Conservation (phyloP, 2,888 invertebrate genomes). For the Mesoligia furuncula region DNA sequence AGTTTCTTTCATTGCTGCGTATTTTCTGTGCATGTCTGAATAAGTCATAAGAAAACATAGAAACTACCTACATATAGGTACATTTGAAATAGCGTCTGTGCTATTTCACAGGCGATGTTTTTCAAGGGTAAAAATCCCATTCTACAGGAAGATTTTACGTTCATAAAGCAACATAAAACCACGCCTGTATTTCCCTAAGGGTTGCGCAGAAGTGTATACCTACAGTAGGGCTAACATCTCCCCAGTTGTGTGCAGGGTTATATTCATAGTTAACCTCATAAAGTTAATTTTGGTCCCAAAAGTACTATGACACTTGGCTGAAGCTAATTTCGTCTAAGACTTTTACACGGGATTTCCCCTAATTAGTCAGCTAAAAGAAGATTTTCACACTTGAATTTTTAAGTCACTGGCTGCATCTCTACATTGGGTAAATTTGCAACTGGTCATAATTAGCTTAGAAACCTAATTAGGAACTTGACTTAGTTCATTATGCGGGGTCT, state of each 20-base stretch:
- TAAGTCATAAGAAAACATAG: slow-evolving; percentile 1
- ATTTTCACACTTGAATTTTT: slow-evolving; percentile 21
- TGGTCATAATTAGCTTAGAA: slow-evolving; percentile 55
- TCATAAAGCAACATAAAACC: background rate
- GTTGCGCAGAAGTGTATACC: background rate
- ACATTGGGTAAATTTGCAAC: slow-evolving; percentile 33
- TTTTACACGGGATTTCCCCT: background rate
- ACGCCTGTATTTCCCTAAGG: background rate
- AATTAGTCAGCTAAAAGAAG: slow-evolving; percentile 14
- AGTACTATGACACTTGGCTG: background rate
- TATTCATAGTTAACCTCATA: background rate
- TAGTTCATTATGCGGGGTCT: slow-evolving; percentile 38
- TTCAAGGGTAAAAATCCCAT: background rate
- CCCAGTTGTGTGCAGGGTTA: background rate
- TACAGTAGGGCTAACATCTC: background rate
- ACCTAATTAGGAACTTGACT: slow-evolving; percentile 49
- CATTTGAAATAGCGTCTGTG: background rate
- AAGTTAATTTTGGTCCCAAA: background rate
- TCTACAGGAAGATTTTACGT: background rate
- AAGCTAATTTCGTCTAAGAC: background rate
- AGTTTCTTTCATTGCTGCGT: slow-evolving; percentile 43
- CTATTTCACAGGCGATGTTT: background rate
- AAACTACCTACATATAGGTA: background rate
- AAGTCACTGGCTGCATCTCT: slow-evolving; percentile 8
- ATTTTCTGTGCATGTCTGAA: slow-evolving; percentile 22